Percentiles rank a stretch among this genome's conserved stretches.
Conservation (phyloP, 1,140 invertebrate species). For the Anastatus disparis region DNA sequence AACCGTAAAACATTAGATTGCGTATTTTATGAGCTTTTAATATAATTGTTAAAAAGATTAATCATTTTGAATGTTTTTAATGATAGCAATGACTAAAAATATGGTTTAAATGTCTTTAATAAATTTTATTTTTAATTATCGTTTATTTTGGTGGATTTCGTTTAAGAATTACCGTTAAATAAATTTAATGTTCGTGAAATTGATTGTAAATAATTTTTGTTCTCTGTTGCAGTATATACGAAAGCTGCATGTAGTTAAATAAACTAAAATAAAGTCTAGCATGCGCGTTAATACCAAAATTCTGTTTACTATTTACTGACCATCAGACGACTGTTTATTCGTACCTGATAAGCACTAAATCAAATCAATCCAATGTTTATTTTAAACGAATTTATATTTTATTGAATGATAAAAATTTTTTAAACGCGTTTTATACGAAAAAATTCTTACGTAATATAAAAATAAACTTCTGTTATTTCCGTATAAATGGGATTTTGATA, state of each 20-base stretch:
- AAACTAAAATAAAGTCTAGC: background rate
- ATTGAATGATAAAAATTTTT: too few relatives aligned
- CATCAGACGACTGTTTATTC: conserved; percentile 17
- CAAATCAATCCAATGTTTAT: background rate
- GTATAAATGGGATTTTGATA: too few relatives aligned
- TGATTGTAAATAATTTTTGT: background rate
- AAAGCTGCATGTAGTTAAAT: background rate
- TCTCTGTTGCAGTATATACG: background rate
- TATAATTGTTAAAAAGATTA: conserved; percentile 2
- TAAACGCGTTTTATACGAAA: too few relatives aligned
- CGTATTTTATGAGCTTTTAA: conserved; percentile 22
- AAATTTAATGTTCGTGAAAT: background rate
- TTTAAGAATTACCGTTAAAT: too few relatives aligned
- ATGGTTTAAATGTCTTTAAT: background rate
- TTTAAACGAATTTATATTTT: background rate
- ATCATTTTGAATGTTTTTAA: background rate
- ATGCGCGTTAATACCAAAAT: conserved; percentile 6
- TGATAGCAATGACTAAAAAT: too few relatives aligned
- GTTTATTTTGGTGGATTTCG: too few relatives aligned
- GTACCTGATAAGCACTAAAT: background rate
- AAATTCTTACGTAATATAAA: background rate
- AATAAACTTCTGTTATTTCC: background rate
- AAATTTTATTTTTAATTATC: too few relatives aligned
- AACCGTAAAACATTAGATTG: conserved; percentile 2
- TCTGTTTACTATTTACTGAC: conserved; percentile 14